Evolutionary conservation across 2,797 vertebrate species (phyloP), one percentile per base, ranked within the genome.

Genomic region (Rhinogobio ventralis): DNA sequence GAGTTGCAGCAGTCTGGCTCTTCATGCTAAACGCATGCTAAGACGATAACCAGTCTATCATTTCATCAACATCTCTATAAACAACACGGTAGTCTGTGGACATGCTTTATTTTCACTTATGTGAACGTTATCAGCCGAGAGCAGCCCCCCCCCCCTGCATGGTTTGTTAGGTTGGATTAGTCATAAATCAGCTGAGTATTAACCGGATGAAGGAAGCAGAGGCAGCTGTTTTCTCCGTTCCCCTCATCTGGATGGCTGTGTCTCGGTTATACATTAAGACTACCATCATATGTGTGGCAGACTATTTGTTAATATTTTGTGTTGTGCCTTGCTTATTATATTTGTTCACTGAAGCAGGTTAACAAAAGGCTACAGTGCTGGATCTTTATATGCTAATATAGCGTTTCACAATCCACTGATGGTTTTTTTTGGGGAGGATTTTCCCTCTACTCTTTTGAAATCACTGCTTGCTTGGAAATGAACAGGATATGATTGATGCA

Each of bases 11-110:
- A 79, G 76, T 20, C 81, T 15, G 51, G 74, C 66, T 80, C 67
- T 69, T 79, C 28, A 30, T 85, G 83, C 71, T 86, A 79, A 79
- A 84, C 66, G 66, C 75, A 84, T 84, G 74, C 82, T 84, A 84
- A 69, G 39, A 49, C 67, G 11, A 13, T 13, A 71, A 84, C 10
- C 64, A 49, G 51, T 2, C 49, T 45, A 33, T 7, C 10, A 39
- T 33, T 55, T 30, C 2, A 46, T 6, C 17, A n/a, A 23, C 17
- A 28, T 53, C 13, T 30, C 25, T 77, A 39, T 28, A 55, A 55
- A 67, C 45, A 7, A 39, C 33, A 11, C 13, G 3, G 3, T 79
- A 19, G 9, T 64, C 36, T 3, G 10, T 36, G 33, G 33, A 55
- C 8, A 25, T 78, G 75, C 14, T 49, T 36, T 72, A 33, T 62